Conservation (phyloP, 1,140 invertebrate species). For the Pseudomyrmex cubaensis region DNA sequence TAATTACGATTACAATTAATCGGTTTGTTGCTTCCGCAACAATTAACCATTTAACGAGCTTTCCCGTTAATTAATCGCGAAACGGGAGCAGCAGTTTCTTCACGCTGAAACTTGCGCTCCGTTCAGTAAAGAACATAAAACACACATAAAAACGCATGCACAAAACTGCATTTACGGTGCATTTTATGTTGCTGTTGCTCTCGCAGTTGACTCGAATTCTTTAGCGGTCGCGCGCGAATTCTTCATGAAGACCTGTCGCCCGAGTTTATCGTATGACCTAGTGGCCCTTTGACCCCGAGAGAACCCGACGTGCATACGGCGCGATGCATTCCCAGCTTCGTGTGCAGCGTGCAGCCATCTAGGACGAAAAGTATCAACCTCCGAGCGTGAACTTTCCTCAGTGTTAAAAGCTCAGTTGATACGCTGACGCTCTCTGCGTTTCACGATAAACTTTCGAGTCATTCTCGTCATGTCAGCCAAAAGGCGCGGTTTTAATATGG, state of each 20-base stretch:
- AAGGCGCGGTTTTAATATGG: neutral
- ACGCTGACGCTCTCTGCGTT: conserved; percentile 27
- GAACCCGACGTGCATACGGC: neutral
- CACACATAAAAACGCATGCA: neutral
- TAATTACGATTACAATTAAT: conserved; percentile 32
- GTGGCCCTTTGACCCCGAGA: conserved; percentile 55
- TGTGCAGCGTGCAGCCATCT: conserved; percentile 74
- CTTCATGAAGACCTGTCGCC: conserved; percentile 17
- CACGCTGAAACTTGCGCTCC: neutral
- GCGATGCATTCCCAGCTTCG: conserved; percentile 30
- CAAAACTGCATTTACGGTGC: conserved; percentile 28
- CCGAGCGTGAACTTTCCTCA: conserved; percentile 39
- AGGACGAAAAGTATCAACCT: conserved; percentile 43
- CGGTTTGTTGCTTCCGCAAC: conserved; percentile 1
- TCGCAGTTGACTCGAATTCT: conserved; percentile 23
- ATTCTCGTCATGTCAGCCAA: conserved; percentile 7
- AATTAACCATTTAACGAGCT: neutral
- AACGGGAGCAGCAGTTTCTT: neutral
- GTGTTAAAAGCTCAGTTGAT: conserved; percentile 43
- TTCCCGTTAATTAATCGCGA: conserved; percentile 38
- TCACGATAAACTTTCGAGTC: conserved; percentile 6
- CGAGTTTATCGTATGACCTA: conserved; percentile 60
- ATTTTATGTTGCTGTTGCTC: conserved; percentile 12
- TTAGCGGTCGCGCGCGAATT: conserved; percentile 14
- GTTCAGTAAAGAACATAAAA: too few species aligned